Base-by-base conservation (phyloP, 23 tunicate genomes). In the Ascidia mentula region DNA sequence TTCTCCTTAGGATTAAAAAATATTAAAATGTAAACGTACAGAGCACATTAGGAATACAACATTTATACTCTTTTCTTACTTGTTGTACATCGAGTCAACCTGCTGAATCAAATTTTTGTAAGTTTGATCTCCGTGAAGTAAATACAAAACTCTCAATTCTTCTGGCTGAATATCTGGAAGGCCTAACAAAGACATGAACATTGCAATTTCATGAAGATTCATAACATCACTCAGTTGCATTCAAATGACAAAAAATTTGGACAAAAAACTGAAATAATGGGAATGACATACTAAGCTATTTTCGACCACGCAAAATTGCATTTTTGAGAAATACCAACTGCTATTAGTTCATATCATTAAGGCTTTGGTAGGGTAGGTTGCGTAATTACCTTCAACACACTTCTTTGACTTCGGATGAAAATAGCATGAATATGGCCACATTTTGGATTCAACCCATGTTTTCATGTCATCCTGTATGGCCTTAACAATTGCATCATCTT, bases 361-460 rank as follows among this genome's bases (percentile, higher is more conserved):
- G n/a, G n/a, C n/a, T n/a, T n/a, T n/a, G n/a, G n/a, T n/a, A n/a
- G n/a, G n/a, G n/a, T n/a, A n/a, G n/a, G n/a, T n/a, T n/a, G n/a
- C n/a, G n/a, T n/a, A n/a, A n/a, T 53, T 31, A 85, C 89, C 96
- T 40, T 90, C 96, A 22, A 90, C 17, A 77, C 89, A 90, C 1
- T 53, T 71, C 20, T 69, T 73, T 34, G 65, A 84, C 59, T 76
- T 76, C 17, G 79, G 69, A 69, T 45, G 46, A 32, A 82, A 85
- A 85, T 85, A 90, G 73, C 89, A 75, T 61, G 97, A 89, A 69
- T 38, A 89, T 18, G 94, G 94, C 94, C 94, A 89, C 88, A 89
- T 82, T 72, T 59, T 77, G 28, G 65, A 60, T 28, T 77, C 69
- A 4, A 75, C 69, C 97, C 97, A 92, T 35, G 53, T 5, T 38